Evolutionary conservation across 2,797 vertebrate species (phyloP).

Genomic region (Petrocephalus schoutedeni): DNA sequence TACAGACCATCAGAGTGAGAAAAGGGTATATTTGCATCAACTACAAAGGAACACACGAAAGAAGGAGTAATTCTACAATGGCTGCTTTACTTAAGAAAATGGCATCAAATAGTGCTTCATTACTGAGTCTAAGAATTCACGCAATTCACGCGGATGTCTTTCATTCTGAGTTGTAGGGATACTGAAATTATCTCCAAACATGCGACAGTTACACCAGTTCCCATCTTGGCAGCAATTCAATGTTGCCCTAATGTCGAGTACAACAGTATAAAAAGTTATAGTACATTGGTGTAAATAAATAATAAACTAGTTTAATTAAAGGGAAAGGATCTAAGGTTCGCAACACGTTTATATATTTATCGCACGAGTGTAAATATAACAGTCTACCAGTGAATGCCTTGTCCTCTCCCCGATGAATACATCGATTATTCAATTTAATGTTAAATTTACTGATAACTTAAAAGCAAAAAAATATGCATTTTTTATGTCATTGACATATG

Average conservation of each 20-base stretch:
- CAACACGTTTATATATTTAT: neutral
- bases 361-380: neutral
- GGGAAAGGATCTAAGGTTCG: neutral
- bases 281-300: neutral
- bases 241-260: neutral
- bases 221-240: neutral
- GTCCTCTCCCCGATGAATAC: neutral
- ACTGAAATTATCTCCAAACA: neutral
- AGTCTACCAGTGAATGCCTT: neutral
- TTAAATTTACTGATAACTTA: neutral
- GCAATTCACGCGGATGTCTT: neutral
- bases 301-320: neutral
- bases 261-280: neutral
- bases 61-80: neutral
- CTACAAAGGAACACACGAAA: neutral
- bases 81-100: neutral
- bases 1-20: neutral
- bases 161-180: neutral
- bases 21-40: neutral
- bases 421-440: neutral
- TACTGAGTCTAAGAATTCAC: neutral
- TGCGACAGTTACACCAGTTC: neutral
- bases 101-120: neutral
- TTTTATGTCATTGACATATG: neutral
- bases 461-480: neutral